These are phyloP conservation scores for Panulirus ornatus DNA, from an alignment of 1,140 invertebrate genomes.

Conservation along the genomic window DNA sequence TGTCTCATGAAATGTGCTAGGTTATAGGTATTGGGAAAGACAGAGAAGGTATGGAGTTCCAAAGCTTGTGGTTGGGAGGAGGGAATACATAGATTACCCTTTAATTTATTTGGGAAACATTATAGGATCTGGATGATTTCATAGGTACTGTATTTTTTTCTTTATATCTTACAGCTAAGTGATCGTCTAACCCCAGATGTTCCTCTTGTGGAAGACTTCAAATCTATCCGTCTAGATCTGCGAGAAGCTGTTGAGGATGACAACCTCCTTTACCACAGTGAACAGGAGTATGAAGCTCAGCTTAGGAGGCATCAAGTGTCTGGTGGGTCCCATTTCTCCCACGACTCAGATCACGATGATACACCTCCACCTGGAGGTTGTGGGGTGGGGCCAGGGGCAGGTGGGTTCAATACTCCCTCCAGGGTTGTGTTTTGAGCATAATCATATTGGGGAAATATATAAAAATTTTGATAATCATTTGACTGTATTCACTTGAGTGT, in stretches of 20 bases:
- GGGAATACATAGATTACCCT: too few relatives aligned
- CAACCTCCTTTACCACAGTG: slow-evolving; percentile 78
- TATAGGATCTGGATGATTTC: too few relatives aligned
- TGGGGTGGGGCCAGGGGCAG: slow-evolving; percentile 55
- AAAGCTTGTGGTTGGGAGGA: too few relatives aligned
- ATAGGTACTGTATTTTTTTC: not conserved
- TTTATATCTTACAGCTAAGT: slow-evolving; percentile 28
- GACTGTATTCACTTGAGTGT: not conserved
- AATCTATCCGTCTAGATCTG: slow-evolving; percentile 78
- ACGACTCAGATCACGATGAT: slow-evolving; percentile 43
- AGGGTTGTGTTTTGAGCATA: slow-evolving; percentile 56
- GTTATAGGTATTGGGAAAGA: too few relatives aligned
- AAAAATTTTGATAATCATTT: not conserved
- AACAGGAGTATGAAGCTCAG: slow-evolving; percentile 46
- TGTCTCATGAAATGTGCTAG: too few relatives aligned
- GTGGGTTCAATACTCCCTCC: slow-evolving; percentile 61
- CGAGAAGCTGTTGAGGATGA: slow-evolving; percentile 80
- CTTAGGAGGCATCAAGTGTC: not conserved
- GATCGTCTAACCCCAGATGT: slow-evolving; percentile 78
- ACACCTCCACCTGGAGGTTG: slow-evolving; percentile 58
- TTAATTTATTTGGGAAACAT: too few relatives aligned
- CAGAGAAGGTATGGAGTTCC: too few relatives aligned
- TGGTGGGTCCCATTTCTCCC: slow-evolving; percentile 31
- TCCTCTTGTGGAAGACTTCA: slow-evolving; percentile 62
- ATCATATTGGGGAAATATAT: not conserved